These are phyloP conservation scores for Pseudolaguvia tuberculata DNA, from an alignment of 2,113 vertebrate species.

Conservation along the genomic window DNA sequence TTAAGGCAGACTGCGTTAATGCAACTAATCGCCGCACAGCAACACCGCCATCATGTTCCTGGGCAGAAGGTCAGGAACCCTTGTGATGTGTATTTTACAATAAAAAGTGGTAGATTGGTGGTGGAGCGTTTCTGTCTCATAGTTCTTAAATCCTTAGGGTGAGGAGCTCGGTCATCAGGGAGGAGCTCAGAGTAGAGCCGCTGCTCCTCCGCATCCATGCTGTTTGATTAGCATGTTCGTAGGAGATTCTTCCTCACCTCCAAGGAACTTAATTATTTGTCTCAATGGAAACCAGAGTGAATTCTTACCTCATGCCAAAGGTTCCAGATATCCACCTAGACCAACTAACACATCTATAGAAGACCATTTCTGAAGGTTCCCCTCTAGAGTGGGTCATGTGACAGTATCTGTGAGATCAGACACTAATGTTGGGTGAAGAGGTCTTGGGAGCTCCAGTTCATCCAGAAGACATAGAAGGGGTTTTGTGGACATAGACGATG, in stretches of 20 bases:
- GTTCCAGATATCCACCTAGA: not conserved
- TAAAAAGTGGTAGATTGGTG: not conserved
- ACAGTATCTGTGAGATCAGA: not conserved
- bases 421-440: not conserved
- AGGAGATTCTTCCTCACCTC: not conserved
- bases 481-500: no score
- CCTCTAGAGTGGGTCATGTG: not conserved
- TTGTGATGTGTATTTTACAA: not conserved
- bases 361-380: not conserved
- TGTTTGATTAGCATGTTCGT: no score
- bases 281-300: not conserved
- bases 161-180: no score
- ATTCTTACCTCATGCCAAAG: not conserved
- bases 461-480: not conserved
- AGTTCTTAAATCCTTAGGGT: not conserved
- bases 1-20: constrained; percentile 32
- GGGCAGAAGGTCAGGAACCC: not conserved
- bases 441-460: not conserved
- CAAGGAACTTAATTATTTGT: not conserved
- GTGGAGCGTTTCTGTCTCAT: no score
- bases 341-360: not conserved
- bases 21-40: constrained; percentile 30
- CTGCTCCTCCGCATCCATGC: no score
- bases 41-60: constrained; percentile 5
- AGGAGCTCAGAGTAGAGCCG: no score